These are phyloP conservation scores for Pterocles gutturalis DNA, from an alignment of 2,113 vertebrate species.

Conservation along the genomic window DNA sequence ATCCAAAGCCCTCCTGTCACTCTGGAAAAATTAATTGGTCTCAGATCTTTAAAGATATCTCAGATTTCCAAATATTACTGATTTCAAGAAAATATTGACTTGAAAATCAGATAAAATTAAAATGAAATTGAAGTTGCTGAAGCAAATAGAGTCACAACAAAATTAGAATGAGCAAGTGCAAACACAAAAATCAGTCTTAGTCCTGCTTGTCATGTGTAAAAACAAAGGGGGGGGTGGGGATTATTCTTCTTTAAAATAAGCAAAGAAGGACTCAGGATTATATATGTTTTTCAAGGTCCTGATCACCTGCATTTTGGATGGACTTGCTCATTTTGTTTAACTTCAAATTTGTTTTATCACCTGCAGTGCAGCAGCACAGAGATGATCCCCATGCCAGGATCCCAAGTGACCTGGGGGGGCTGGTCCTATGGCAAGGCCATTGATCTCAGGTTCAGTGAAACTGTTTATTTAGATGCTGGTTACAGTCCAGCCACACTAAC, in stretches of 20 bases:
- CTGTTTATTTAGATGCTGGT: not conserved
- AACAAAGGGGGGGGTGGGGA: fast-evolving
- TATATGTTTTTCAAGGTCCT: not conserved
- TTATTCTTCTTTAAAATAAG: not conserved
- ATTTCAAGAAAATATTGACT: not conserved
- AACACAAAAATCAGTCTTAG: not conserved
- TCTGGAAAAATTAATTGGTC: not conserved
- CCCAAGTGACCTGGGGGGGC: not conserved
- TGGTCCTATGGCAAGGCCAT: not conserved
- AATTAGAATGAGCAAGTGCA: not conserved
- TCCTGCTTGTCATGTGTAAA: not conserved
- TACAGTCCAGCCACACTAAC: not conserved
- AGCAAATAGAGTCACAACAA: not conserved
- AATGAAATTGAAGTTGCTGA: not conserved
- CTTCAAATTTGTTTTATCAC: not conserved
- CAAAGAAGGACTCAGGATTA: not conserved
- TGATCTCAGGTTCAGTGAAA: not conserved
- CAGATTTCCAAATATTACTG: not conserved
- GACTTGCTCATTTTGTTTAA: not conserved
- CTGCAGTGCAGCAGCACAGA: not conserved
- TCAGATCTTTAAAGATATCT: not conserved
- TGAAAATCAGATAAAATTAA: not conserved
- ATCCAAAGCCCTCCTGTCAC: not conserved
- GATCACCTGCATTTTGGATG: not conserved
- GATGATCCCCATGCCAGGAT: not conserved